Evolutionary conservation across 2,888 invertebrate species (phyloP), one percentile per base, ranked within the genome.

Genomic region (Pinctada fucata): DNA sequence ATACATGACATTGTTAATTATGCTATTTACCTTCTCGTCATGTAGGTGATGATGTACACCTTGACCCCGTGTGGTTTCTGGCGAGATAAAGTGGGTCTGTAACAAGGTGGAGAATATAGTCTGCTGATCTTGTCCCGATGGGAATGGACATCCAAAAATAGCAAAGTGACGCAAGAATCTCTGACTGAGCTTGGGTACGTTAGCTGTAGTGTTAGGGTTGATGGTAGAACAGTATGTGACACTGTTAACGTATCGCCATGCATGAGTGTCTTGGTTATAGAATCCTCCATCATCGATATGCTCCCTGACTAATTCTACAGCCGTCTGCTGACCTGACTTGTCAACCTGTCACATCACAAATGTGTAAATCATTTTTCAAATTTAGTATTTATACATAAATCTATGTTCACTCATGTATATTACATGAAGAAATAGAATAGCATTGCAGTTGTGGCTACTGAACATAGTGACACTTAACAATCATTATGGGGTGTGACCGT

Each of bases 211-310:
- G 50, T 83, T 76, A 1, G 90, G 88, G 84, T 92, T 92, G 68
- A 91, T 83, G 2, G 92, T 91, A 78, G 90, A 89, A 51, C 92
- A 89, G 78, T 91, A 92, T 45, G 90, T 91, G 5, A 92, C 91
- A 80, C 90, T 91, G 82, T 91, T 91, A 50, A 92, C 89, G 65
- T 91, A 91, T 78, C 90, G 85, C 92, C 92, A 92, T n/a, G 85
- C 82, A 78, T 91, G 89, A 5, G 79, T 87, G 70, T 86, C 84
- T 63, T 88, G 88, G 77, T 89, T 87, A 84, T 92, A 92, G 81
- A 91, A 91, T 2, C 92, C 92, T 49, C 92, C 92, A 75, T 91
- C 91, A 81, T 92, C 92, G 70, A 92, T 87, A 82, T 92, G 92
- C 82, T 92, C 91, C 67, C 92, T 83, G 3, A 92, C 85, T 76